Evolutionary conservation across 2,888 invertebrate genomes (phyloP), one percentile per base, ranked within the genome.

Genomic region (Siphonodentalium dalli): DNA sequence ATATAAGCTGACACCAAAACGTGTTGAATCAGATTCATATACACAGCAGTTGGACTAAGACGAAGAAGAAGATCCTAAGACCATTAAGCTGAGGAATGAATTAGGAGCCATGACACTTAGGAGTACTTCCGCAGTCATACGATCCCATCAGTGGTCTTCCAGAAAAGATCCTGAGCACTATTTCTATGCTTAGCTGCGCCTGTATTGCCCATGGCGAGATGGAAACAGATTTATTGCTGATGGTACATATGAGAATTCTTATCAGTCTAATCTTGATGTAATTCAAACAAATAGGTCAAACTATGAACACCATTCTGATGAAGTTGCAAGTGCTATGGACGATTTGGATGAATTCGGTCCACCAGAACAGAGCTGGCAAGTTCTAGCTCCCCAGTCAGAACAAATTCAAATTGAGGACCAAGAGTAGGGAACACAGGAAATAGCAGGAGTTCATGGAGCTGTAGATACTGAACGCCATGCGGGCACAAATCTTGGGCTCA

Each of bases 121-220:
- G 34, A 47, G 15, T 6, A 40, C 11, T 38, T 47, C 53, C 37
- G 54, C 50, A 15, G 51, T 62, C 26, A 48, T 59, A 7, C 38
- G 58, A 15, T 40, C 52, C 27, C 61, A 61, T 34, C 54, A 58
- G 27, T 58, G 40, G 38, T 54, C 52, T 23, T 24, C 28, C 7
- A 45, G 38, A 18, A 51, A 51, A 27, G 26, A 44, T n/a, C 31
- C 38, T 5, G 51, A 45, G 13, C 15, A 24, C 13, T 45, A 26
- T 20, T 34, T 3, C 18, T 23, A 51, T n/a, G 31, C 57, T 15
- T 38, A 49, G 37, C 40, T 61, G 18, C 23, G 54, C 3, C 40
- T 63, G 21, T 63, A 58, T 31, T 51, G 28, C 24, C 57, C 64
- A 41, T 61, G 58, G 58, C 48, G 54, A 45, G n/a, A 59, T 37